These are phyloP conservation scores for Epinotia ramella DNA, from an alignment of 2,888 invertebrate species.

Conservation along the genomic window DNA sequence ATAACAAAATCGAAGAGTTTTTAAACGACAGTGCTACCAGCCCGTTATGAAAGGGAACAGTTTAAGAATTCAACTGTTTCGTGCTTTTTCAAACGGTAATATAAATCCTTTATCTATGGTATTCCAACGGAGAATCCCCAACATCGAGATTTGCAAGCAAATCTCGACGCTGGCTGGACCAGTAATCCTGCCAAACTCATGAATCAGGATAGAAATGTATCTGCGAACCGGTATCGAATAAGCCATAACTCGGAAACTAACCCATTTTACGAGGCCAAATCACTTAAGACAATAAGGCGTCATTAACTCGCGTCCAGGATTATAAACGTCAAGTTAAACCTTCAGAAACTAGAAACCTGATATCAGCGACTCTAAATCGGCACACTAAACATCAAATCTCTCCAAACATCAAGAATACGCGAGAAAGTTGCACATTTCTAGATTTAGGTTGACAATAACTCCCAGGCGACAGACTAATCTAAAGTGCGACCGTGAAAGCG, in stretches of 20 bases:
- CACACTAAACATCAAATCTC: constrained; percentile 23
- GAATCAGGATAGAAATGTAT: constrained; percentile 23
- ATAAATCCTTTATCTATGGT: background rate
- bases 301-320: constrained; percentile 17
- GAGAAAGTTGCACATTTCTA: constrained; percentile 31
- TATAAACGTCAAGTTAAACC: constrained; percentile 23
- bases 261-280: constrained; percentile 25
- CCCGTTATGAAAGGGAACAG: constrained; percentile 26
- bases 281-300: constrained; percentile 26
- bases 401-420: constrained; percentile 24
- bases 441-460: constrained; percentile 44
- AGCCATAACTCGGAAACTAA: constrained; percentile 20
- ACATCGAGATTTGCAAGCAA: constrained; percentile 9
- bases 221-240: background rate
- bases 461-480: constrained; percentile 34
- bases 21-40: constrained; percentile 35
- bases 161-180: too few species aligned
- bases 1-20: constrained; percentile 58
- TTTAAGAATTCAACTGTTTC: constrained; percentile 19
- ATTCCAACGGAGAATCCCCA: background rate
- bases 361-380: constrained; percentile 26
- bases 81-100: background rate
- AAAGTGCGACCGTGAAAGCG: constrained; percentile 36
- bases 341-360: constrained; percentile 20
- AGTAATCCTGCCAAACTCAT: constrained; percentile 25